Evolutionary conservation across 2,113 vertebrate genomes (phyloP).

Genomic region (Aptenodytes forsteri): DNA sequence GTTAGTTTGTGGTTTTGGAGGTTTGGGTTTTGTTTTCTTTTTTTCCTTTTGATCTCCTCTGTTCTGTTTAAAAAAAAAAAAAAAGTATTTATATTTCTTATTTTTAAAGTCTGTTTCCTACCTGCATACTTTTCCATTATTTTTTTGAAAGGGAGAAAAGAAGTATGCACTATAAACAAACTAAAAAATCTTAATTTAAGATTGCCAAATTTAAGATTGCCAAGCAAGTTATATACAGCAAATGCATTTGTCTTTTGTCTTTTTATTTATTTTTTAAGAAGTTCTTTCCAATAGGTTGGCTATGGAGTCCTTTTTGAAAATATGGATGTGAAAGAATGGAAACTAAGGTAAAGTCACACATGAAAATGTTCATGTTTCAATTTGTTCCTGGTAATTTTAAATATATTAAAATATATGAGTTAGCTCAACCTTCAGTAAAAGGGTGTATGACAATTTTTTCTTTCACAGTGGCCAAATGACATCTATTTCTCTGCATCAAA

Average conservation of each 20-base stretch:
- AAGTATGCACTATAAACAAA: neutral
- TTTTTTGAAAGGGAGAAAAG: neutral
- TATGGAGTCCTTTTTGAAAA: neutral
- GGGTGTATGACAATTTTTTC: neutral
- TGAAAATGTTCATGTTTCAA: neutral
- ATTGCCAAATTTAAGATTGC: neutral
- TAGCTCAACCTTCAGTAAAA: neutral
- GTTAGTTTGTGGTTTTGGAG: neutral
- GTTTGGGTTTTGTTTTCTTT: rapidly evolving
- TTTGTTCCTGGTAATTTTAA: neutral
- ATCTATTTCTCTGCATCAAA: neutral
- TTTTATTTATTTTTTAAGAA: neutral
- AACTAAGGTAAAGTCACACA: neutral
- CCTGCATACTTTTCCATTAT: neutral
- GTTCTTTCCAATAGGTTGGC: neutral
- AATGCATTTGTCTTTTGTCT: rapidly evolving
- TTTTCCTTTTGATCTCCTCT: neutral
- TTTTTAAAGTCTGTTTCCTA: neutral
- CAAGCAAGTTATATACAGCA: neutral
- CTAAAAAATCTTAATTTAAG: neutral
- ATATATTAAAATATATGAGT: neutral
- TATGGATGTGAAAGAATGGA: neutral
- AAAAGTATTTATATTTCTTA: neutral
- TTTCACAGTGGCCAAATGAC: neutral
- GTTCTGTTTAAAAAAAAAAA: too few relatives aligned